Evolutionary conservation across 2,888 invertebrate species (phyloP).

Genomic region (Hedya salicella): DNA sequence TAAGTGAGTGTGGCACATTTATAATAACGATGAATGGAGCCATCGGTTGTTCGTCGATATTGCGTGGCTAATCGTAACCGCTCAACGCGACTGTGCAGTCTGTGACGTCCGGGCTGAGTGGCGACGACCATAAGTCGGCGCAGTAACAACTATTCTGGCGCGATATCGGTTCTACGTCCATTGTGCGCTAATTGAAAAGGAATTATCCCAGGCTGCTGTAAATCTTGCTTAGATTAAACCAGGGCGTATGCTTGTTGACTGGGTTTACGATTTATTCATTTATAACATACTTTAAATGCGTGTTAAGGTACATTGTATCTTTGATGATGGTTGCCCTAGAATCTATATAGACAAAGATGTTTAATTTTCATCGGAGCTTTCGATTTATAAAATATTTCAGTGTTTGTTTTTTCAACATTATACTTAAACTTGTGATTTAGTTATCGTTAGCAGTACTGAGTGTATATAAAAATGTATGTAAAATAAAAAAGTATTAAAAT

Average conservation of each 20-base stretch:
- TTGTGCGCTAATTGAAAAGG: conserved; percentile 81
- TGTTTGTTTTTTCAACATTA: too few species aligned
- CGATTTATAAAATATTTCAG: too few species aligned
- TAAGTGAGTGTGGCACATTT: conserved; percentile 84
- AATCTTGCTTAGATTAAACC: conserved; percentile 76
- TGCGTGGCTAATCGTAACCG: conserved; percentile 79
- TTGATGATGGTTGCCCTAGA: neutral
- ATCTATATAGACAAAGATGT: neutral
- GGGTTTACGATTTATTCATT: conserved; percentile 38
- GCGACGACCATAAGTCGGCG: conserved; percentile 4
- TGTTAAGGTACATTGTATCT: neutral
- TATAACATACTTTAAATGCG: conserved; percentile 9
- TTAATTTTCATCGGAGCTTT: too few species aligned
- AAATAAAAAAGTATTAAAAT: too few species aligned
- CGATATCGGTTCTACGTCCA: conserved; percentile 56
- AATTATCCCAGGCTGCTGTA: conserved; percentile 74
- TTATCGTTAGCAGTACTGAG: too few species aligned
- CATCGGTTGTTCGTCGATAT: conserved; percentile 78
- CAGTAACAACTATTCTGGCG: conserved; percentile 7
- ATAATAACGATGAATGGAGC: conserved; percentile 84
- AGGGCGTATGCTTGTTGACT: conserved; percentile 65
- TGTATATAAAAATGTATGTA: too few species aligned
- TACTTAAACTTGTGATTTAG: too few species aligned
- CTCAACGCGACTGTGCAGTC: conserved; percentile 56
- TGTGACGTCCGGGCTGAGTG: conserved; percentile 9